phyloP scores from a whole-genome alignment of 2,113 vertebrate genomes.

The Mystacornis crossleyi region DNA sequence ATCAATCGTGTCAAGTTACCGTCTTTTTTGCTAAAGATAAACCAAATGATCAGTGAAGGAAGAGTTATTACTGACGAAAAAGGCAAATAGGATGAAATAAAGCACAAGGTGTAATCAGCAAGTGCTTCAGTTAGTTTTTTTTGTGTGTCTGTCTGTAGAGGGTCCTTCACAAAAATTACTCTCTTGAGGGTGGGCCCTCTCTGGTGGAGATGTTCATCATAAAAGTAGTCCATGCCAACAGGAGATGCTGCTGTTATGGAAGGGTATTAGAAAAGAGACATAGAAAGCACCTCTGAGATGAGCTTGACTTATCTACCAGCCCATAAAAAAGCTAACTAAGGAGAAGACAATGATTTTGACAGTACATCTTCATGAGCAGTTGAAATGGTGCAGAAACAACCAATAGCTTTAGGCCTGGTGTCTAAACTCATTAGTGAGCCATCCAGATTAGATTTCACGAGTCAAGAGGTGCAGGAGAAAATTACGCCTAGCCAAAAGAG shows the following conservation, averaged over 20 bases:
- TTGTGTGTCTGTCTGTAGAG: background rate
- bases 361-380: background rate
- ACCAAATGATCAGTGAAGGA: background rate
- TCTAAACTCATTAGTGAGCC: background rate
- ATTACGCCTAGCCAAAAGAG: background rate
- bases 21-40: background rate
- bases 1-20: background rate
- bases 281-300: background rate
- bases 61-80: background rate
- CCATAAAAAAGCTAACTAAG: background rate
- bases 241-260: background rate
- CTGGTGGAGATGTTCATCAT: background rate
- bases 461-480: background rate
- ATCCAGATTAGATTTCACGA: background rate
- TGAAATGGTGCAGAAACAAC: background rate
- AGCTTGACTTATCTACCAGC: background rate
- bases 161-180: background rate
- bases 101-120: accelerated
- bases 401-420: background rate
- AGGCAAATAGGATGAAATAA: background rate
- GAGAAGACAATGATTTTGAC: background rate
- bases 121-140: background rate
- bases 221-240: background rate
- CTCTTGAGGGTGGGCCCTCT: background rate
- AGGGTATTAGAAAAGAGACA: background rate